Evolutionary conservation across 2,797 vertebrate genomes (phyloP).

Genomic region (Sebastes goodei): DNA sequence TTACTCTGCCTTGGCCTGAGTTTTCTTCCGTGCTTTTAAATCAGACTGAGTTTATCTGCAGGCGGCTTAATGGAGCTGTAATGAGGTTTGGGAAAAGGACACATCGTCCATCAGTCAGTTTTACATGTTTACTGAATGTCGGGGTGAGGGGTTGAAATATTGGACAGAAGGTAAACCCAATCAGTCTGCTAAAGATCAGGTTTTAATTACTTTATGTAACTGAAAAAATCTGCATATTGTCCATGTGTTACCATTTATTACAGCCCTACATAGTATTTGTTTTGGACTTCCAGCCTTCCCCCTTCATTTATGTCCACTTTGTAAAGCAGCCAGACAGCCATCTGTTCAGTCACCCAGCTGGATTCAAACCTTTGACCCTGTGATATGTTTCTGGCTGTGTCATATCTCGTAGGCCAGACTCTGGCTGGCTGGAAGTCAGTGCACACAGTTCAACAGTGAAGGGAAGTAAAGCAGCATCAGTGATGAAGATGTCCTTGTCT

Average conservation of each 20-base stretch:
- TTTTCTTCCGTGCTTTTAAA: not conserved
- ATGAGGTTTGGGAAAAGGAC: not conserved
- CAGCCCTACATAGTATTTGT: too few relatives aligned
- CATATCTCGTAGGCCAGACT: not conserved
- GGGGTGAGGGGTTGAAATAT: not conserved
- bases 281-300: not conserved
- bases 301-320: not conserved
- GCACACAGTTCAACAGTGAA: not conserved
- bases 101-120: not conserved
- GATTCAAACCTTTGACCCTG: not conserved
- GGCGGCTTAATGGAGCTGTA: not conserved
- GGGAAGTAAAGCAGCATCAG: not conserved
- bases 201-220: not conserved
- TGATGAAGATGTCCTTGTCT: not conserved
- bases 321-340: not conserved
- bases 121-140: not conserved
- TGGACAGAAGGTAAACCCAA: not conserved
- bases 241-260: not conserved
- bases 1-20: not conserved
- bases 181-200: not conserved
- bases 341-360: not conserved
- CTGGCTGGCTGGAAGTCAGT: not conserved
- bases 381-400: not conserved
- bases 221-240: too few relatives aligned
- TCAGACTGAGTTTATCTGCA: not conserved